phyloP scores from a whole-genome alignment of 2,888 invertebrate species.

The Lottia scabra region DNA sequence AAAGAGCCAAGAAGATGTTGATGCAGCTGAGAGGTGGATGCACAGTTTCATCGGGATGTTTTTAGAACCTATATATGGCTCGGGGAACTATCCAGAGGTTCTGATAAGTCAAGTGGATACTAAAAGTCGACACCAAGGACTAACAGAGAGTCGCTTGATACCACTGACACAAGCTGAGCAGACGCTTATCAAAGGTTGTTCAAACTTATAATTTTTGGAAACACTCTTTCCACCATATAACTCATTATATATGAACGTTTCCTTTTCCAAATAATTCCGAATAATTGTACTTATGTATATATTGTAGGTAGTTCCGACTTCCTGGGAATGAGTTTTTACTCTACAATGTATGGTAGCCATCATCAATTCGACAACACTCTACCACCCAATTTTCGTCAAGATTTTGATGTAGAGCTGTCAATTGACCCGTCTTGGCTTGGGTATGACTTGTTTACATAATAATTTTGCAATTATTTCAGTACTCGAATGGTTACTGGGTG shows the following conservation, averaged over 20 bases:
- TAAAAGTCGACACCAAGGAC: constrained; percentile 48
- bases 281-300: too few relatives aligned
- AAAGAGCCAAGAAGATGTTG: constrained; percentile 44
- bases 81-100: constrained; percentile 72
- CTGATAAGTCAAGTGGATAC: constrained; percentile 45
- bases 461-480: too few relatives aligned
- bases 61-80: constrained; percentile 57
- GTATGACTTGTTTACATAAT: constrained; percentile 24
- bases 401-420: constrained; percentile 30
- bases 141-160: constrained; percentile 53
- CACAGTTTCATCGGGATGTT: constrained; percentile 61
- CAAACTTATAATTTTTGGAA: too few relatives aligned
- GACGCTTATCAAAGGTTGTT: constrained; percentile 51
- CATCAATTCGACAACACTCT: constrained; percentile 27
- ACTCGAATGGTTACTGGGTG: too few relatives aligned
- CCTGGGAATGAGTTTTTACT: constrained; percentile 82
- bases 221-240: too few relatives aligned
- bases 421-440: constrained; percentile 6
- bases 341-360: constrained; percentile 54
- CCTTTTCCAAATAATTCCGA: too few relatives aligned
- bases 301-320: constrained; percentile 76
- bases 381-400: constrained; percentile 43
- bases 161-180: constrained; percentile 62
- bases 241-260: too few relatives aligned
- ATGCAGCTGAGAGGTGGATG: constrained; percentile 48